These are phyloP conservation scores for Patella depressa DNA, from an alignment of 2,888 invertebrate genomes.

Conservation along the genomic window DNA sequence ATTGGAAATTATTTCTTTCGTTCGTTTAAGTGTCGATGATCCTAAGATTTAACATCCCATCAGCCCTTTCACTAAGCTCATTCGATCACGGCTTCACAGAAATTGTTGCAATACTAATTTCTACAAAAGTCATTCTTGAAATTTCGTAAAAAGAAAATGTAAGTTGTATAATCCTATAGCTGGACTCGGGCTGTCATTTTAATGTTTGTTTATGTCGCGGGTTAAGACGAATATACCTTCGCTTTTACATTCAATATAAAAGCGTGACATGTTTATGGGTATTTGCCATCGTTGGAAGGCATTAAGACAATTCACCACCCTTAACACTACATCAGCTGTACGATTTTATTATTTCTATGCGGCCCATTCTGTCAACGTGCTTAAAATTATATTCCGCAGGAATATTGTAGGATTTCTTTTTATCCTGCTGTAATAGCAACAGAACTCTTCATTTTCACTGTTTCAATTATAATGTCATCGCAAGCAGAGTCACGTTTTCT, in stretches of 20 bases:
- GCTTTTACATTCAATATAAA: background rate
- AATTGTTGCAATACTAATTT: background rate
- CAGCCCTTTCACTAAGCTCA: background rate
- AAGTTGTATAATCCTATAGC: background rate
- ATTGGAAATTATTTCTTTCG: no score
- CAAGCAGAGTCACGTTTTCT: no score
- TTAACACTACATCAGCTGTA: background rate
- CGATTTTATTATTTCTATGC: background rate
- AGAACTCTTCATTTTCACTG: no score
- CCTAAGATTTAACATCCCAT: no score
- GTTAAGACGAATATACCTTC: conserved; percentile 7
- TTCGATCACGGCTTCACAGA: background rate
- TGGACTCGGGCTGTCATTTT: background rate
- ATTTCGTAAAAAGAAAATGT: background rate
- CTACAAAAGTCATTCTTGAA: background rate
- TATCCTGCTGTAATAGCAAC: no score
- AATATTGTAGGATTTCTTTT: background rate
- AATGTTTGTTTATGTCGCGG: background rate
- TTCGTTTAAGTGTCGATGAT: no score
- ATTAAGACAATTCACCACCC: background rate
- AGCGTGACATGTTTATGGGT: background rate
- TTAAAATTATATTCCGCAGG: background rate
- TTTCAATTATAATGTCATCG: no score
- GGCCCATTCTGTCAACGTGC: background rate
- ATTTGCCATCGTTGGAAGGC: background rate